phyloP scores from a whole-genome alignment of 2,888 invertebrate species.

The Octodonta nipae region DNA sequence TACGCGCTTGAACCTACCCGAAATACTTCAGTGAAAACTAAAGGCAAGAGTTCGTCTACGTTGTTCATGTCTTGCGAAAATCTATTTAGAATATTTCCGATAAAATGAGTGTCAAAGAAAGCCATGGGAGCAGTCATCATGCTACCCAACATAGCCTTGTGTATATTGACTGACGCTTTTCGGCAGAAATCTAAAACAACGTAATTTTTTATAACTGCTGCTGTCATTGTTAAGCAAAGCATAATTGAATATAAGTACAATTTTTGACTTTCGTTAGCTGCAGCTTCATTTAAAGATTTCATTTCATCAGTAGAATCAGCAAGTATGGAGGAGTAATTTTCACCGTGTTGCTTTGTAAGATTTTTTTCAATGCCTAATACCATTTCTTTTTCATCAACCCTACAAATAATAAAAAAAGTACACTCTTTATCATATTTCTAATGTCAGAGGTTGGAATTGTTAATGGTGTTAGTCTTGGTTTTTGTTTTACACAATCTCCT shows the following conservation, averaged over 20 bases:
- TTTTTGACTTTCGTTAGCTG: conserved; percentile 5
- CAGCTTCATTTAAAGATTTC: conserved; percentile 3
- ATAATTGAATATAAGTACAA: conserved; percentile 15
- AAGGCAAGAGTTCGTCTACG: conserved; percentile 38
- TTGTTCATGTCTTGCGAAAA: conserved; percentile 58
- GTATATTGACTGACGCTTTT: conserved; percentile 35
- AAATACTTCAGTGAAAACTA: conserved; percentile 15
- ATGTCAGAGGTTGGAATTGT: no score
- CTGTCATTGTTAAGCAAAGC: conserved; percentile 12
- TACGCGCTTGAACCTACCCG: no score
- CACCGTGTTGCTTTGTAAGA: conserved; percentile 5
- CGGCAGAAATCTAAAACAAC: conserved; percentile 16
- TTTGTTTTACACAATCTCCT: no score
- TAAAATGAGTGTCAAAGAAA: conserved; percentile 29
- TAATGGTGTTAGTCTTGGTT: no score
- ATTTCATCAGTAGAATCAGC: not conserved
- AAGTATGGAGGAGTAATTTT: conserved; percentile 3
- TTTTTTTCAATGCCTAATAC: conserved; percentile 9
- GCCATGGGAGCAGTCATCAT: conserved; percentile 41
- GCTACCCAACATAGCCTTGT: conserved; percentile 44
- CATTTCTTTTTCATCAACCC: conserved; percentile 16
- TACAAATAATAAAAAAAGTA: no score
- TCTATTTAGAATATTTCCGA: conserved; percentile 38
- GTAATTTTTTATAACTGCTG: conserved; percentile 14
- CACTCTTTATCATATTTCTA: no score